Evolutionary conservation across 2,888 invertebrate species (phyloP), one percentile per base, ranked within the genome.

Genomic region (Catocala nupta): DNA sequence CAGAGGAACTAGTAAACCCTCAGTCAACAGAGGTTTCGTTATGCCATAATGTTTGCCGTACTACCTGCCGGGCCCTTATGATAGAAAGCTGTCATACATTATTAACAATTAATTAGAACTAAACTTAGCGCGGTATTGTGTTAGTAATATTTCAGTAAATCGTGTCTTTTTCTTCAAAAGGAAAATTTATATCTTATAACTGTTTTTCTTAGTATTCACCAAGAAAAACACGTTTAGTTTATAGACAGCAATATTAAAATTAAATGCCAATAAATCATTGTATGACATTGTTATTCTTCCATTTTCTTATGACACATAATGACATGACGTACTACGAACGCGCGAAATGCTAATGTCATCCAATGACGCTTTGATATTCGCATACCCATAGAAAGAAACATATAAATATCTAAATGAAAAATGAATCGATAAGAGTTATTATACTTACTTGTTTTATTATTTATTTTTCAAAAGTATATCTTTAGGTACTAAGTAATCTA

Each of bases 201-300:
- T 12, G 11, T 57, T 54, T 54, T 54, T 58, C 51, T 58, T 39
- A 51, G 51, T 51, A 55, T n/a, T 50, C n/a, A 16, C 5, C 10
- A 11, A 49, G 60, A 55, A 44, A 60, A 55, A 60, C 12, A 33
- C 9, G 16, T 33, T n/a, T 5, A 54, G 6, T 48, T 25, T 42
- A 54, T 5, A 9, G 48, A 25, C 8, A 33, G 10, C 48, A 49
- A 42, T 54, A 53, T 60, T 60, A 12, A 44, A 55, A 50, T 50
- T 16, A 44, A 55, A 60, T 55, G 4, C 34, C 11, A 50, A 50
- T 55, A 39, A 44, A 36, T 39, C 7, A 50, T 39, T 51, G 7
- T 7, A 39, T 39, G 25, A 16, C 16, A 16, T 16, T 5, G n/a
- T 45, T 60, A 44, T 45, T 36, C 36, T 55, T 50, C 5, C 5